Evolutionary conservation across 2,113 vertebrate species (phyloP).

Genomic region (Triplophysa tibetana): DNA sequence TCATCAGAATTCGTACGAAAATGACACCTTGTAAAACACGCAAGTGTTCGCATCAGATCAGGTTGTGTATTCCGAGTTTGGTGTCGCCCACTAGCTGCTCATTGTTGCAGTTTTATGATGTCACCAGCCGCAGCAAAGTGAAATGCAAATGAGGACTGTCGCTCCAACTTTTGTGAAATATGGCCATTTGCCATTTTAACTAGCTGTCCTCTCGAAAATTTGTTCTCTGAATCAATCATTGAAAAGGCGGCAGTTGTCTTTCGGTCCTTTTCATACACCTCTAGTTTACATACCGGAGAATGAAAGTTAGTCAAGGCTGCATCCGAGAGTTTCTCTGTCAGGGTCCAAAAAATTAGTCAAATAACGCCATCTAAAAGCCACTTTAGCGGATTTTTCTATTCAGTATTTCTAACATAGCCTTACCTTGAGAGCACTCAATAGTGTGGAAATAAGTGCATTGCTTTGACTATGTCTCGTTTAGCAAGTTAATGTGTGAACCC

Average conservation of each 20-base stretch:
- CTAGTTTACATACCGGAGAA: constrained; percentile 14
- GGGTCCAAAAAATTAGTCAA: constrained; percentile 23
- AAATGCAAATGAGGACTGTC: constrained; percentile 58
- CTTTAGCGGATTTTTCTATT: constrained; percentile 41
- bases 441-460: constrained; percentile 32
- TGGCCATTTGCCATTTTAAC: constrained; percentile 72
- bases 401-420: constrained; percentile 3
- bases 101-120: constrained; percentile 21
- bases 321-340: constrained; percentile 4
- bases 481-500: not conserved
- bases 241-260: constrained; percentile 53
- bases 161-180: constrained; percentile 62
- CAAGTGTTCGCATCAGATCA: too few species aligned
- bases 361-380: constrained; percentile 24
- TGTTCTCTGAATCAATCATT: constrained; percentile 64
- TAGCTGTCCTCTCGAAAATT: constrained; percentile 70
- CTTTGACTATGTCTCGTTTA: constrained; percentile 28
- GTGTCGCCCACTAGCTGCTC: too few species aligned
- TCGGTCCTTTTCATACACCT: constrained; percentile 41
- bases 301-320: constrained; percentile 27
- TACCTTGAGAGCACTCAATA: constrained; percentile 33
- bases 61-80: too few species aligned
- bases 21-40: too few species aligned
- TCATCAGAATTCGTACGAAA: too few species aligned
- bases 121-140: constrained; percentile 51